Evolutionary conservation across 2,888 invertebrate genomes (phyloP).

Genomic region (Agapetus fuscipes): DNA sequence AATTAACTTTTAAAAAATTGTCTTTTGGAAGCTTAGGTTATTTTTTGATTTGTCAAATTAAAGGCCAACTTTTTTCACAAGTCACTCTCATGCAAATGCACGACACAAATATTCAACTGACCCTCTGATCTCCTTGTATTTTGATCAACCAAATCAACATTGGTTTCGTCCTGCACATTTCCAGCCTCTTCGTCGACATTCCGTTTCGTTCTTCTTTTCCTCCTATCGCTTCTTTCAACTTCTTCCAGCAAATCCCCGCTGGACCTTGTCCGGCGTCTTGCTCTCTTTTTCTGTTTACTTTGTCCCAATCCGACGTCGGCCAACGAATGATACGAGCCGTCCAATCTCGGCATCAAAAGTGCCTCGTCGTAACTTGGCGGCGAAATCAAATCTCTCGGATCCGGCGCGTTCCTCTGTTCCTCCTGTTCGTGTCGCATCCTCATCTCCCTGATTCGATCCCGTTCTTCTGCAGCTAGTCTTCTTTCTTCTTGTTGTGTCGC

Average conservation of each 20-base stretch:
- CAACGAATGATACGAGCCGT: slow-evolving; percentile 48
- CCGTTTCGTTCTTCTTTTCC: slow-evolving; percentile 32
- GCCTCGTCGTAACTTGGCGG: slow-evolving; percentile 74
- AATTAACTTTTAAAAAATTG: too few species aligned
- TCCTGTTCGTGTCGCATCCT: slow-evolving; percentile 44
- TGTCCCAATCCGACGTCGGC: slow-evolving; percentile 38
- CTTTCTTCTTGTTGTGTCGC: slow-evolving; percentile 43
- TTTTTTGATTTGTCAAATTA: too few species aligned
- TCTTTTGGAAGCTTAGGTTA: too few species aligned
- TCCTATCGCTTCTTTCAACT: slow-evolving; percentile 28
- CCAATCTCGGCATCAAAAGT: slow-evolving; percentile 60
- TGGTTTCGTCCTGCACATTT: slow-evolving; percentile 26
- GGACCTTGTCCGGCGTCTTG: slow-evolving; percentile 42
- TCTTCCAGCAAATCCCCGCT: slow-evolving; percentile 43
- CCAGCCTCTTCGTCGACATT: slow-evolving; percentile 32
- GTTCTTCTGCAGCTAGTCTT: slow-evolving; percentile 47
- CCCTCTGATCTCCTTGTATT: not conserved
- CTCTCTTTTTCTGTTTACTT: slow-evolving; percentile 34
- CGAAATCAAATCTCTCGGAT: slow-evolving; percentile 56
- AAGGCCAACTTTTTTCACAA: too few species aligned
- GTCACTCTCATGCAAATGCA: slow-evolving; percentile 33
- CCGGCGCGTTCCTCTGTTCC: slow-evolving; percentile 51
- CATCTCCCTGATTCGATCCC: slow-evolving; percentile 45
- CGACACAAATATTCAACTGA: not conserved
- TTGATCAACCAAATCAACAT: not conserved